Base-by-base conservation (phyloP, 1,140 invertebrate species). In the Drosophila sp. region DNA sequence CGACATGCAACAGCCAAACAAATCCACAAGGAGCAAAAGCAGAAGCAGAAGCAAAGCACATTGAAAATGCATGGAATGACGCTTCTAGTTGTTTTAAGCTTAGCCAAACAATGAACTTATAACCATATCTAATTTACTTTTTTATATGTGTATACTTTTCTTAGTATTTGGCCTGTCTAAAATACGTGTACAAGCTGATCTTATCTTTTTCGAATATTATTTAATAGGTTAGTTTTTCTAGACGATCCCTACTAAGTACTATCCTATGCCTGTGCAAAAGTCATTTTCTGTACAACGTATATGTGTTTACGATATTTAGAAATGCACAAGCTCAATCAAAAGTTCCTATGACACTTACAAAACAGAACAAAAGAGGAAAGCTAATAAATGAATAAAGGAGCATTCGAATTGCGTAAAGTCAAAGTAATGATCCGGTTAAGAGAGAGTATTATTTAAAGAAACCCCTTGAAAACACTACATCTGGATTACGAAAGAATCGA, bases 241-340 rank as follows among this genome's bases (percentile, higher is more conserved):
- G n/a, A 38, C 13, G 36, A 5, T 13, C 36, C 36, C 13, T 13
- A 4, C 36, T 2, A 5, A 38, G 36, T 13, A 38, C 36, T 38
- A 38, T 38, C 9, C 32, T 36, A 34, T 27, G 48, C n/a, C 4
- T 8, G 14, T n/a, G 16, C 9, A 38, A 4, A 38, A 38, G 46
- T 46, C 62, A 21, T 51, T 59, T 36, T 72, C 18, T 72, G 43
- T 65, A 34, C 62, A 34, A n/a, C 41, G 59, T 46, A 59, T 43
- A 56, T 56, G 4, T 21, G 4, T 21, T 1, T 18, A 38, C 48
- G 48, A 57, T 64, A 62, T 41, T 54, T 43, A 62, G 38, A 21
- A 78, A 51, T 76, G 56, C 70, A 70, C 78, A 78, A 86, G 82
- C 69, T 87, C 82, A 87, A 78, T 71, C 65, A 64, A 81, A 87